Base-by-base conservation (phyloP, 2,888 invertebrate species). In the Octodonta nipae region DNA sequence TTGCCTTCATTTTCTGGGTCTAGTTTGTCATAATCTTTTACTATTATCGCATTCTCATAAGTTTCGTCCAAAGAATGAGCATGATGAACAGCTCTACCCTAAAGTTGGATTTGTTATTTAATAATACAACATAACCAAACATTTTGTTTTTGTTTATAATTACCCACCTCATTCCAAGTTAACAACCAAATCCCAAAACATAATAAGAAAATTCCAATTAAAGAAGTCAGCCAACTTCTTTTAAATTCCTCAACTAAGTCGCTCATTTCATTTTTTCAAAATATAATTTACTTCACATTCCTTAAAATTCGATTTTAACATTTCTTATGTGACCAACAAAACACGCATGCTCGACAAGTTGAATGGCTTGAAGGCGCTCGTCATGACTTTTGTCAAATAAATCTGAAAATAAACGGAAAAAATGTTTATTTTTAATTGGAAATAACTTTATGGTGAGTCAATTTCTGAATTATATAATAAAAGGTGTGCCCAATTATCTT, bases 31-130 rank as follows among this genome's bases (percentile, higher is more conserved):
- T 53, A 62, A 26, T 56, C 59, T 58, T 59, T 66, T 11, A 72
- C 50, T 15, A 67, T 54, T 16, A 68, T 55, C 3, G 70, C 72
- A 34, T 74, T 70, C 40, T 75, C 74, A 29, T 74, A 66, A 7
- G 85, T 75, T 59, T 88, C 88, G 47, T 87, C 80, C 35, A 88
- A 60, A 31, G 84, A 80, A 51, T 81, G 65, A 26, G 81, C 78
- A 39, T 75, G 81, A 54, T 78, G 75, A 6, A 87, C 84, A 2
- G 87, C 83, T 58, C 77, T 72, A 27, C 80, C 80, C 86, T 79
- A 40, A 15, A 61, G 52, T 14, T 3, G 8, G 16, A 12, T 16
- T 7, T 7, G 5, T 12, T 13, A 26, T n/a, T 5, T 10, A 11
- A 26, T 26, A 26, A 6, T n/a, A 6, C 6, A 26, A n/a, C 5